Base-by-base conservation (phyloP, 1,140 invertebrate species). In the Solenopsis invicta region DNA sequence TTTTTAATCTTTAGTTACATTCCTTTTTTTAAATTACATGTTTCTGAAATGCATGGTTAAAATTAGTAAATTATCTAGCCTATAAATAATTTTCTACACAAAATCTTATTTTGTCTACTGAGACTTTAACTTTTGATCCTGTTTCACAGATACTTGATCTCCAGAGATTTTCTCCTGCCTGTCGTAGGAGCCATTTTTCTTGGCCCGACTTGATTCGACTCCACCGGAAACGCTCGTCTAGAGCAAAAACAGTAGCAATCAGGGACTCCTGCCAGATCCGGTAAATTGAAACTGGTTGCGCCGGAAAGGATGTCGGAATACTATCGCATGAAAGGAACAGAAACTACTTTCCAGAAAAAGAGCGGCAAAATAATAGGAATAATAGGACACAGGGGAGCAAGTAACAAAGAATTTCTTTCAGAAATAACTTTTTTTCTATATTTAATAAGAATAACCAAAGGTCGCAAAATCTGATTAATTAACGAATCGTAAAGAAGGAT, bases 201-300 rank as follows among this genome's bases (percentile, higher is more conserved):
- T 71, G 59, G 52, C 75, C 52, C 54, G 69, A 80, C 84, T 86
- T 80, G 85, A 91, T 90, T 91, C 87, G 82, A 90, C 82, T 90
- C 62, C 52, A 61, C 78, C 66, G 88, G 75, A 89, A 90, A 89
- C 66, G 72, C 64, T 85, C 72, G 82, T 74, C 77, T 85, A 56
- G 45, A 61, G 48, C 85, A 80, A 89, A 84, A 87, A 86, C 80
- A 91, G 56, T 18, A 71, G 78, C 71, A 88, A 90, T 89, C 78
- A 86, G 21, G 52, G 76, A 86, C 86, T 86, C 24, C 66, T 86
- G 87, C 50, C 69, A 80, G 88, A 90, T 86, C 81, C 45, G 80
- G 88, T 89, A 90, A 90, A 90, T 90, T 90, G 89, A 90, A 90
- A 90, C 86, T 88, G 86, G 88, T 86, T 90, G 72, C 69, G 54